phyloP scores from a whole-genome alignment of 1,140 invertebrate species.

The Bombus balteatus region DNA sequence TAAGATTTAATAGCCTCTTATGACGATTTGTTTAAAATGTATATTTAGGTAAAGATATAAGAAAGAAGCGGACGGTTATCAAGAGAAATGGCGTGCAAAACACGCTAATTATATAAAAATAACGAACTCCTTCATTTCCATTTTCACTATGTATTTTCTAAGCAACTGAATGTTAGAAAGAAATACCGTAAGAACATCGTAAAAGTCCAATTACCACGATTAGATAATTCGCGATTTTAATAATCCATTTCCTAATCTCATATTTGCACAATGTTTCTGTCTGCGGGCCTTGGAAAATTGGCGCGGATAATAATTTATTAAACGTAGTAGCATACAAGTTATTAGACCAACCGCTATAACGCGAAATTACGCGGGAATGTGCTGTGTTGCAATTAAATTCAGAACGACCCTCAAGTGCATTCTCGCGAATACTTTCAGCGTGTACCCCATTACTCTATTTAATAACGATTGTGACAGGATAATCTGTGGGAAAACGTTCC shows the following conservation, averaged over 20 bases:
- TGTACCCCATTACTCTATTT: conserved; percentile 20
- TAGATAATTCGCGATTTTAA: not conserved
- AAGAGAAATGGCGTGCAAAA: not conserved
- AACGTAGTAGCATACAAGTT: not conserved
- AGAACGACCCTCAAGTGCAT: conserved; percentile 28
- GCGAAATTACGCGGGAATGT: conserved; percentile 13
- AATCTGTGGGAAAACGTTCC: conserved; percentile 33
- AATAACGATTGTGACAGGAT: conserved; percentile 44
- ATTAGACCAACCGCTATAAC: not conserved
- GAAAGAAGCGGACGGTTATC: too few species aligned
- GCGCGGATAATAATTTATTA: not conserved
- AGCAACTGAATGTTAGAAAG: too few species aligned
- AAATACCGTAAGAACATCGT: not conserved
- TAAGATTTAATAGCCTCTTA: too few species aligned
- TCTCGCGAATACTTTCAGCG: conserved; percentile 27
- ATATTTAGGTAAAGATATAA: too few species aligned
- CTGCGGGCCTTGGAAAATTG: not conserved
- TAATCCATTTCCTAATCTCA: not conserved
- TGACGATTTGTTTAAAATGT: too few species aligned
- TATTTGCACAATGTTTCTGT: not conserved
- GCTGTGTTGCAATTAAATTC: conserved; percentile 30
- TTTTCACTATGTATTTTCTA: not conserved
- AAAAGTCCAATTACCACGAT: not conserved
- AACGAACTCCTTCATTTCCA: not conserved
- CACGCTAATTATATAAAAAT: not conserved